Percentiles rank a stretch among this genome's conserved stretches.
phyloP scores from a whole-genome alignment of 2,113 vertebrate species.

The Barbus barbus region DNA sequence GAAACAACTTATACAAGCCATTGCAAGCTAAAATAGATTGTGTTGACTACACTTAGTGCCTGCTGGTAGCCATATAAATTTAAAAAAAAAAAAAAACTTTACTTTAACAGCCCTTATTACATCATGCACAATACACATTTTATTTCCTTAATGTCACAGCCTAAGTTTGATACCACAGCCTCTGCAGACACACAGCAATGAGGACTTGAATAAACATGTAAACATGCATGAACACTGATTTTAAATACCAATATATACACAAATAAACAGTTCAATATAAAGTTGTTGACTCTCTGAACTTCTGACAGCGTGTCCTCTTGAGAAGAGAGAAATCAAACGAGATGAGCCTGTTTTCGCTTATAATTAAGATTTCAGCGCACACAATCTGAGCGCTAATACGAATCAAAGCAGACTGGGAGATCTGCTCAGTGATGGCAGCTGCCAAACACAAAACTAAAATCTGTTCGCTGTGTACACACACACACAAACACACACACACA shows the following conservation, averaged over 20 bases:
- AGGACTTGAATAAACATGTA: neutral
- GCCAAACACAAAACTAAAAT: constrained; percentile 34
- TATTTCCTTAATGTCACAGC: neutral
- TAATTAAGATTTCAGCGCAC: constrained; percentile 60
- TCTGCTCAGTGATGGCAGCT: constrained; percentile 25
- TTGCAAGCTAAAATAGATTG: neutral
- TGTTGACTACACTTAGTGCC: neutral
- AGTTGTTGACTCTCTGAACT: constrained; percentile 13
- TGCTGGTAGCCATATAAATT: too few relatives aligned
- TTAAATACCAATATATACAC: neutral
- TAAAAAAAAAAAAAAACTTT: neutral
- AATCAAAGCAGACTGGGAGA: constrained; percentile 49
- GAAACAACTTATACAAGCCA: neutral
- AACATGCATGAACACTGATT: neutral
- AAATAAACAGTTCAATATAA: neutral
- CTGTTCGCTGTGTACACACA: neutral
- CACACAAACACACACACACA: neutral
- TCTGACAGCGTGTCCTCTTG: neutral
- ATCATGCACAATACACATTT: neutral
- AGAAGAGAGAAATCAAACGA: constrained; percentile 19
- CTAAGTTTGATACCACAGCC: neutral
- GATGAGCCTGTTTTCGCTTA: constrained; percentile 49
- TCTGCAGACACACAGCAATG: neutral
- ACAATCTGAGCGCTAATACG: constrained; percentile 53
- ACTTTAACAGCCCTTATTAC: neutral